Base-by-base conservation (phyloP, 2,113 vertebrate genomes). In the Eudyptes chrysolophus region DNA sequence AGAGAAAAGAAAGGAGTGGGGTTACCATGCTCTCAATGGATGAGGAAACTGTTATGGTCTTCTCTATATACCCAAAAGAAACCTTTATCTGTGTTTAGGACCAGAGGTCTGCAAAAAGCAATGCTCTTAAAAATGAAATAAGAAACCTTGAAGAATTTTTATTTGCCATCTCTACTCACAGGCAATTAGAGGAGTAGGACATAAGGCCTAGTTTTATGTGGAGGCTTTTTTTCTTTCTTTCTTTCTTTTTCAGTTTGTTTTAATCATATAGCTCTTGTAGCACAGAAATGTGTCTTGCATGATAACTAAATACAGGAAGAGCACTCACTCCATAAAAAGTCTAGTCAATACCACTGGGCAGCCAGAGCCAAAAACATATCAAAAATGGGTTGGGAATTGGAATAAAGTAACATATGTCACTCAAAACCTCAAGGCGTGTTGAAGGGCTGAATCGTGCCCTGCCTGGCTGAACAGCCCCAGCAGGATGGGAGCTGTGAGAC, bases 281-380 rank as follows among this genome's bases (percentile, higher is more conserved):
- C 87, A 80, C 24, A 81, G 75, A 82, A 82, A 82, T 29, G 6
- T 7, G 1, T 54, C 54, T 72, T 84, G 89, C 69, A 69, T 83
- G 55, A 70, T 51, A 84, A 42, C 27, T 40, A 48, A 54, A 70
- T 26, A 77, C 70, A 77, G 84, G 58, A 80, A 82, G 51, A 89
- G n/a, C 77, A 51, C 32, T 90, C 66, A 16, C 54, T 74, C 92
- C 89, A 48, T 84, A 65, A 79, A 71, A 89, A 79, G 9, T 40
- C 81, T 60, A 30, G 95, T 96, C 95, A 78, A 95, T 96, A 92
- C 13, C 4, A 16, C 84, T 46, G 68, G 66, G 78, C 92, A 93
- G 54, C 30, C 70, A 54, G 55, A 66, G 79, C 92, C 78, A 93
- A 94, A 78, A 86, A 40, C 78, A 60, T 17, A 32, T 74, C 87